Conservation (phyloP, 2,888 invertebrate species). For the Drepana falcataria region DNA sequence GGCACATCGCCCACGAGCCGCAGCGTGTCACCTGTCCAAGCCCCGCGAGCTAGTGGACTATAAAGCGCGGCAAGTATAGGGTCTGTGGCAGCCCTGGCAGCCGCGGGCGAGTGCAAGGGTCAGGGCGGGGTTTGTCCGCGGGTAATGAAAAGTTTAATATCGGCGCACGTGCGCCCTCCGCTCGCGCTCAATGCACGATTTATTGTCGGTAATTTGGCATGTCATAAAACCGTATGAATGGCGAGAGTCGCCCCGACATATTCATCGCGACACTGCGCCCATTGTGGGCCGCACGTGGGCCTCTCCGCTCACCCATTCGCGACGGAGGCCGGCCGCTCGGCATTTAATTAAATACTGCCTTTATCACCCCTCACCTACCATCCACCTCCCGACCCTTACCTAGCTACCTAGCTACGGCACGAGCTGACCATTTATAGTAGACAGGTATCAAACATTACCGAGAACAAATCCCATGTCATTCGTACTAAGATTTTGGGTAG, state of each 20-base stretch:
- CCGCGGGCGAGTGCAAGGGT: constrained; percentile 38
- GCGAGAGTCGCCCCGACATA: constrained; percentile 23
- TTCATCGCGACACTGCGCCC: constrained; percentile 7
- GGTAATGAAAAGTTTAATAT: constrained; percentile 73
- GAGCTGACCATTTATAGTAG: too few species aligned
- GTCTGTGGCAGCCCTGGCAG: constrained; percentile 19
- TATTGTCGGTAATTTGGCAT: constrained; percentile 75
- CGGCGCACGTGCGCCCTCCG: constrained; percentile 55
- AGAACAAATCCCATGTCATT: too few species aligned
- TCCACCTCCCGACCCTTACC: too few species aligned
- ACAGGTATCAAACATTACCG: too few species aligned
- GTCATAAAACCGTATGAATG: constrained; percentile 76
- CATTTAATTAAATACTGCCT: neutral
- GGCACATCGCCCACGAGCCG: too few species aligned
- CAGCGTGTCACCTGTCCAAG: too few species aligned
- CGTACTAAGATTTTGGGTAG: too few species aligned
- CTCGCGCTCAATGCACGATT: constrained; percentile 57
- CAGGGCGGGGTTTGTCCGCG: constrained; percentile 31
- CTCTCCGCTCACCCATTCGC: constrained; percentile 15
- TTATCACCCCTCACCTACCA: neutral
- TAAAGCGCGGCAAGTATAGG: too few species aligned
- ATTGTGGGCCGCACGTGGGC: constrained; percentile 25
- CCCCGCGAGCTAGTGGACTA: too few species aligned
- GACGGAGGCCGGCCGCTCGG: constrained; percentile 10
- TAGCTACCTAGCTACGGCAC: too few species aligned